phyloP scores from a whole-genome alignment of 2,888 invertebrate genomes.

The Drosophila rubida region DNA sequence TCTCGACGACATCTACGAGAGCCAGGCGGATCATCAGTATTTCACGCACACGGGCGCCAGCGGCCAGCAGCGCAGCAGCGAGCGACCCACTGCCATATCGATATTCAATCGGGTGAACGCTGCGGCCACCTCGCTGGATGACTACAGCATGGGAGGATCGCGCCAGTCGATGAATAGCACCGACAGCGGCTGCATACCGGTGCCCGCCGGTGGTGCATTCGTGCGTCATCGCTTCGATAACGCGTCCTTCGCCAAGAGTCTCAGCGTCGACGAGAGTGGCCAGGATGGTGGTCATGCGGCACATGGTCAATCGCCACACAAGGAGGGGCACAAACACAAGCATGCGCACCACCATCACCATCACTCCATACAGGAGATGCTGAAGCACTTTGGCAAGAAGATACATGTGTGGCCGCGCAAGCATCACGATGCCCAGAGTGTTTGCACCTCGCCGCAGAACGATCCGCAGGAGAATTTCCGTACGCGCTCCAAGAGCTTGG shows the following conservation, averaged over 20 bases:
- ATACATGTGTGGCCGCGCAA: slow-evolving; percentile 90
- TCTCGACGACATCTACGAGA: slow-evolving; percentile 85
- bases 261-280: slow-evolving; percentile 74
- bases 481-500: slow-evolving; percentile 91
- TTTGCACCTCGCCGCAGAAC: slow-evolving; percentile 85
- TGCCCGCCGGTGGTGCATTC: slow-evolving; percentile 40
- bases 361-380: slow-evolving; percentile 91
- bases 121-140: slow-evolving; percentile 81
- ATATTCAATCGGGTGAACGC: slow-evolving; percentile 84
- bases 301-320: slow-evolving; percentile 52
- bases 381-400: slow-evolving; percentile 91
- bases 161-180: slow-evolving; percentile 62
- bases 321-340: slow-evolving; percentile 62
- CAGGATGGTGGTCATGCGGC: slow-evolving; percentile 43
- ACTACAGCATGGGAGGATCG: slow-evolving; percentile 67
- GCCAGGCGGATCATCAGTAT: slow-evolving; percentile 84
- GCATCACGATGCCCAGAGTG: slow-evolving; percentile 85
- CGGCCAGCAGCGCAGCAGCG: slow-evolving; percentile 68
- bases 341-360: slow-evolving; percentile 85
- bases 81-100: slow-evolving; percentile 83
- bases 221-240: slow-evolving; percentile 83
- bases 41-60: slow-evolving; percentile 84
- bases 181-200: slow-evolving; percentile 52
- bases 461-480: slow-evolving; percentile 89
- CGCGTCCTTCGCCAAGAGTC: slow-evolving; percentile 82